phyloP scores from a whole-genome alignment of 2,888 invertebrate species.

The Philhelius pedissequus region DNA sequence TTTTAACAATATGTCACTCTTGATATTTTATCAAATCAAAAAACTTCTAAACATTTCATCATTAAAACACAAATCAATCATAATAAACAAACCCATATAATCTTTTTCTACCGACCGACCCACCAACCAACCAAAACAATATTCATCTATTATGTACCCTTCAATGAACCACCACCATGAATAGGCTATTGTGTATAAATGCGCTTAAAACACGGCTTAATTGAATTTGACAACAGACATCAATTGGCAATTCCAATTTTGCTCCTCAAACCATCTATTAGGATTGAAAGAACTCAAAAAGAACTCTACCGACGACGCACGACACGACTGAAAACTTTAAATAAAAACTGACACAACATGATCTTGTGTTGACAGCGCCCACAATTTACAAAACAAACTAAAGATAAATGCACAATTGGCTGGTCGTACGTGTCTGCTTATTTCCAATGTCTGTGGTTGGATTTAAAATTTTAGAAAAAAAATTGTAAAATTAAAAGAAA shows the following conservation, averaged over 20 bases:
- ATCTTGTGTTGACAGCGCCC: conserved; percentile 65
- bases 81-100: conserved; percentile 46
- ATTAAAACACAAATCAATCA: conserved; percentile 58
- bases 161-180: conserved; percentile 26
- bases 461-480: not conserved
- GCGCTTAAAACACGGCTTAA: conserved; percentile 46
- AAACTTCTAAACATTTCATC: conserved; percentile 29
- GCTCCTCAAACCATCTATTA: not conserved
- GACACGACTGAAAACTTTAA: not conserved
- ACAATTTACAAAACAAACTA: conserved; percentile 16
- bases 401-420: not conserved
- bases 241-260: conserved; percentile 54
- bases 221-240: conserved; percentile 66
- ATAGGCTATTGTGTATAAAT: not conserved
- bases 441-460: not conserved
- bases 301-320: too few relatives aligned
- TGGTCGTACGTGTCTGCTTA: not conserved
- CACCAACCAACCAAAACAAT: not conserved
- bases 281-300: not conserved
- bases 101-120: not conserved
- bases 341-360: conserved; percentile 64
- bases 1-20: not conserved
- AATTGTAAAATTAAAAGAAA: too few relatives aligned
- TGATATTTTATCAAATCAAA: conserved; percentile 10
- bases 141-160: conserved; percentile 61